Conservation (phyloP, 2,888 invertebrate genomes). For the Orthosia cruda region DNA sequence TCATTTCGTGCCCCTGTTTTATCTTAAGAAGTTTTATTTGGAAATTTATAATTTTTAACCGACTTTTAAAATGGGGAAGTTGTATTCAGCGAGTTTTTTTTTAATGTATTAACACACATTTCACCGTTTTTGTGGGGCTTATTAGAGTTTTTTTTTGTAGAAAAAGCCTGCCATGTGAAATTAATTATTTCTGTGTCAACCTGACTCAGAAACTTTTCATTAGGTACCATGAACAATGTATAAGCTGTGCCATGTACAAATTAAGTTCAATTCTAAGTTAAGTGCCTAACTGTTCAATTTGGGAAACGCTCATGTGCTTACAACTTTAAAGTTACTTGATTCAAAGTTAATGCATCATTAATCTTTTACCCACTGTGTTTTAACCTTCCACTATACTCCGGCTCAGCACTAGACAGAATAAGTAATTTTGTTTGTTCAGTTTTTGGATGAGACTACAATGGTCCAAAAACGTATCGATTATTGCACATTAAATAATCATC, state of each 20-base stretch:
- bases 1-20: conserved; percentile 8
- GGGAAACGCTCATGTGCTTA: conserved; percentile 36
- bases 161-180: too few species aligned
- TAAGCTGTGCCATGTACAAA: conserved; percentile 19
- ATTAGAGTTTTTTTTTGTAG: too few species aligned
- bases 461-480: background rate
- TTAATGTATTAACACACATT: too few species aligned
- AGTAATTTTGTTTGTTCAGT: background rate
- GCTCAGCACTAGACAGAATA: background rate
- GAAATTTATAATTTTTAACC: too few species aligned
- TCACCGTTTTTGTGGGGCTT: too few species aligned
- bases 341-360: conserved; percentile 43
- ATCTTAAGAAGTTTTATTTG: background rate
- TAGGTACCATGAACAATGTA: background rate
- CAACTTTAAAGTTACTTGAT: conserved; percentile 54
- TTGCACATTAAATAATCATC: too few species aligned
- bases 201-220: background rate
- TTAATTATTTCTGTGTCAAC: too few species aligned
- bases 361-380: conserved; percentile 18
- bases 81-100: too few species aligned
- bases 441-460: background rate
- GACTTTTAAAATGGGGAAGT: too few species aligned
- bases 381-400: conserved; percentile 7
- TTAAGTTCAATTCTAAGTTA: conserved; percentile 45
- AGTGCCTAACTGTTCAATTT: conserved; percentile 50